Conservation (phyloP, 2,113 vertebrate genomes). For the Chinchilla lanigera region DNA sequence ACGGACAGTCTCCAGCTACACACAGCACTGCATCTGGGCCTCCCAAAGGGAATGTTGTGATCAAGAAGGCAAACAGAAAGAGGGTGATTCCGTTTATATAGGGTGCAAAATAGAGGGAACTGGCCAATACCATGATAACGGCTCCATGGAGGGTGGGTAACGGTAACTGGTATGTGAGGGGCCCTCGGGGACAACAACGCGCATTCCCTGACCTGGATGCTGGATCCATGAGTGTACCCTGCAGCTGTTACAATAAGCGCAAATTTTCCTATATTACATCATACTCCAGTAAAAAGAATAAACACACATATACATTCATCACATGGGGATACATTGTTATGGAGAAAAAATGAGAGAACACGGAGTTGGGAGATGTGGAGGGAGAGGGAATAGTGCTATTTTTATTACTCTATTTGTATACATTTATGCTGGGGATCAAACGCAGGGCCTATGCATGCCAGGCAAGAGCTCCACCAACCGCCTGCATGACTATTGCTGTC, state of each 20-base stretch:
- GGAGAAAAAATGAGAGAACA: background rate
- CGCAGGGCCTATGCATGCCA: background rate
- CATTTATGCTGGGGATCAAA: background rate
- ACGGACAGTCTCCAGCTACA: background rate
- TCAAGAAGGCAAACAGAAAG: background rate
- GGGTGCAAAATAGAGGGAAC: background rate
- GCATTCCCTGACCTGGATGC: background rate
- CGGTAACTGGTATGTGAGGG: too few relatives aligned
- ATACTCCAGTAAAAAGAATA: background rate
- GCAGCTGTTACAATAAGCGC: background rate
- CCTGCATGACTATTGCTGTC: background rate
- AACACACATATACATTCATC: background rate
- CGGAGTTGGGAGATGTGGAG: background rate
- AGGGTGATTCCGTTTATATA: background rate
- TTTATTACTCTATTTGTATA: background rate
- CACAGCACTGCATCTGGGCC: fast-evolving
- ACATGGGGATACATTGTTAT: background rate
- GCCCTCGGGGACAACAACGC: background rate
- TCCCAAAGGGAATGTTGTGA: background rate
- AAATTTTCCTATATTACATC: background rate
- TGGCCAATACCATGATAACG: background rate
- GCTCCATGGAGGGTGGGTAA: fast-evolving
- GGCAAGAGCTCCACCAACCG: background rate
- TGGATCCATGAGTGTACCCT: background rate
- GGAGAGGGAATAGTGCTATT: background rate